Conservation (phyloP, 2,888 invertebrate genomes). For the Thelaira solivaga region DNA sequence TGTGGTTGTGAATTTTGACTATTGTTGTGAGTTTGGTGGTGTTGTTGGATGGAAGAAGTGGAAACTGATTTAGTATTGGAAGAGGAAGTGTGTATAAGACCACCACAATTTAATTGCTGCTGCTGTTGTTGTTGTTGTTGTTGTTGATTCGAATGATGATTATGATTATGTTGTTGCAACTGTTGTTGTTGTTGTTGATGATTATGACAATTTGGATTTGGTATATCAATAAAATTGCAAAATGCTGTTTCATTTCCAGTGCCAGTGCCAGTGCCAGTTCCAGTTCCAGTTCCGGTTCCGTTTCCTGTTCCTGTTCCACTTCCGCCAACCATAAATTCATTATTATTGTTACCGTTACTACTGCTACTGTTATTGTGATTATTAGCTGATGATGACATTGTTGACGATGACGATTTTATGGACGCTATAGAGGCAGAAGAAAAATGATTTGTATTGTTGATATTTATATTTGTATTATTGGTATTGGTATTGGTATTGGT, state of each 20-base stretch:
- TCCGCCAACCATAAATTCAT: conserved; percentile 67
- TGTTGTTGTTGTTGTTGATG: conserved; percentile 62
- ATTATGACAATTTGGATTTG: conserved; percentile 57
- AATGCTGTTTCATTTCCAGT: conserved; percentile 70
- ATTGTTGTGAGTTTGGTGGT: conserved; percentile 65
- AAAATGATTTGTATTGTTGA: conserved; percentile 61
- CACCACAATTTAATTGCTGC: conserved; percentile 60
- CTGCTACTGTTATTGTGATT: conserved; percentile 59
- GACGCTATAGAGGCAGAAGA: conserved; percentile 55
- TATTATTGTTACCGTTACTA: conserved; percentile 67
- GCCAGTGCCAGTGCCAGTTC: too few relatives aligned
- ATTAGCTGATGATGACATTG: conserved; percentile 54
- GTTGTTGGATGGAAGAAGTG: conserved; percentile 74
- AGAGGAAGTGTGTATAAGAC: conserved; percentile 64
- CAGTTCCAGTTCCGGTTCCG: too few relatives aligned
- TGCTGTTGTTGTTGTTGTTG: conserved; percentile 61
- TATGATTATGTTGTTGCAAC: conserved; percentile 58
- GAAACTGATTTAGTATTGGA: conserved; percentile 75
- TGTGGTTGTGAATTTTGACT: conserved; percentile 51
- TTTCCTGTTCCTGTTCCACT: too few relatives aligned
- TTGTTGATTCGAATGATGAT: conserved; percentile 46
- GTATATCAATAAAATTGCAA: conserved; percentile 60
- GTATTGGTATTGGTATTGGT: conserved; percentile 60
- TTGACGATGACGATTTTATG: conserved; percentile 58
- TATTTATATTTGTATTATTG: conserved; percentile 58